A percentile compares a stretch with the other conserved stretches of the same genome.
Evolutionary conservation across 2,888 invertebrate genomes (phyloP).

Genomic region (Blastobasis lacticolella): DNA sequence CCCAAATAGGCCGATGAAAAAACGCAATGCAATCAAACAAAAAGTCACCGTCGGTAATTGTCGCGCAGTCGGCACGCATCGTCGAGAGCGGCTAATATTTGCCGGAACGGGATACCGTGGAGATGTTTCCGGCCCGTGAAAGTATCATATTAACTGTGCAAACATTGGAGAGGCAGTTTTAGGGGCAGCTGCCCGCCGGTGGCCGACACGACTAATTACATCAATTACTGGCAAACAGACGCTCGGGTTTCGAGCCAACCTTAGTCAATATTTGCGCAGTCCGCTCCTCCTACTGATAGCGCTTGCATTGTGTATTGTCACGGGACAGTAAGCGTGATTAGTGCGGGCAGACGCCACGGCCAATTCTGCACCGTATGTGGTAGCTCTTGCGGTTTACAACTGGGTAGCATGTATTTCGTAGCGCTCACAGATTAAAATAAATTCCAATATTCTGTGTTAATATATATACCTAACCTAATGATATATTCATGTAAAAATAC

Average conservation of each 20-base stretch:
- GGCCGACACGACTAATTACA: slow-evolving; percentile 72
- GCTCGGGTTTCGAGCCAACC: slow-evolving; percentile 67
- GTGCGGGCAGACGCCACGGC: too few relatives aligned
- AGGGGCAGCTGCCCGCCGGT: slow-evolving; percentile 47
- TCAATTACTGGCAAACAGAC: slow-evolving; percentile 69
- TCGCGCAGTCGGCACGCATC: slow-evolving; percentile 41
- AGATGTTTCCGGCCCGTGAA: slow-evolving; percentile 66
- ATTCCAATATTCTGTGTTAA: too few relatives aligned
- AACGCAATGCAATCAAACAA: neutral
- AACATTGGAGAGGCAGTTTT: slow-evolving; percentile 52
- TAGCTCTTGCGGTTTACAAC: too few relatives aligned
- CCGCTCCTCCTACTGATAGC: too few relatives aligned
- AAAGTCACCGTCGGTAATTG: neutral
- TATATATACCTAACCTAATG: too few relatives aligned
- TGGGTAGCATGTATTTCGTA: too few relatives aligned
- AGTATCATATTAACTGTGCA: slow-evolving; percentile 68
- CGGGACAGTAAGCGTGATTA: too few relatives aligned
- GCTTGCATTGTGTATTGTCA: too few relatives aligned
- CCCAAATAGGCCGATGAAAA: neutral
- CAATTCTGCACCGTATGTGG: too few relatives aligned
- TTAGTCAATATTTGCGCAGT: slow-evolving; percentile 66
- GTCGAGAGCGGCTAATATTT: slow-evolving; percentile 67
- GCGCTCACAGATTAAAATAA: too few relatives aligned
- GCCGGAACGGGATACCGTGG: slow-evolving; percentile 59
- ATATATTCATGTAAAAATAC: too few relatives aligned